Evolutionary conservation across 2,888 invertebrate genomes (phyloP), one percentile per base, ranked within the genome.

Genomic region (Poecilobothrus nobilitatus): DNA sequence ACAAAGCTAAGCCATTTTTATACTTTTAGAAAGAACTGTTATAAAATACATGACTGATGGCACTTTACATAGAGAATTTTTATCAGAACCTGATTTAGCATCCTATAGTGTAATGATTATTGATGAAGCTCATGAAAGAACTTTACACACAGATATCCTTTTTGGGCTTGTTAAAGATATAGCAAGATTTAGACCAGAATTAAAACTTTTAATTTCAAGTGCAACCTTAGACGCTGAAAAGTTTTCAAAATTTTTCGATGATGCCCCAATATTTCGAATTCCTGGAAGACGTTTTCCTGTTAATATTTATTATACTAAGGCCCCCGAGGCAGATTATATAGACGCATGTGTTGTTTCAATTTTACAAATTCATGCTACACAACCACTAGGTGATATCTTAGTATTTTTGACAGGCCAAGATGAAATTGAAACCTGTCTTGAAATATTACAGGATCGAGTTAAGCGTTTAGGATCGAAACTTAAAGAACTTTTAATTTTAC

Each of bases 31-130:
- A 80, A 86, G 97, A 74, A 99, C 99, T 9, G 85, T 95, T 22
- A 88, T 99, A 66, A 99, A 99, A 82, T 99, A 99, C 79, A 98
- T 99, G 98, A 99, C 99, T 41, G 99, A 99, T 83, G 99, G 99
- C 76, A 99, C 98, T 77, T 82, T 99, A 64, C 92, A 99, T 73
- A 84, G 99, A 76, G 99, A 99, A 83, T 99, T 99, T 81, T 85
- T 99, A 2, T 93, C 95, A 64, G 98, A 99, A 81, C 99, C 99
- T 0, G 97, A 97, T 84, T 84, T 99, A 69, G 91, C 90, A 63
- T 91, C 94, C 2, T 99, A 99, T 82, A 96, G 94, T 84, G 97
- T 97, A 0, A 94, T 99, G 91, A 99, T 99, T 70, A 96, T 99
- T 78, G 99, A 99, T 81, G 99, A 99, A 84, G 99, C 99, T 72